A percentile compares a stretch with the other conserved stretches of the same genome.
Conservation (phyloP, 2,888 invertebrate genomes). For the Chalcis sispes region DNA sequence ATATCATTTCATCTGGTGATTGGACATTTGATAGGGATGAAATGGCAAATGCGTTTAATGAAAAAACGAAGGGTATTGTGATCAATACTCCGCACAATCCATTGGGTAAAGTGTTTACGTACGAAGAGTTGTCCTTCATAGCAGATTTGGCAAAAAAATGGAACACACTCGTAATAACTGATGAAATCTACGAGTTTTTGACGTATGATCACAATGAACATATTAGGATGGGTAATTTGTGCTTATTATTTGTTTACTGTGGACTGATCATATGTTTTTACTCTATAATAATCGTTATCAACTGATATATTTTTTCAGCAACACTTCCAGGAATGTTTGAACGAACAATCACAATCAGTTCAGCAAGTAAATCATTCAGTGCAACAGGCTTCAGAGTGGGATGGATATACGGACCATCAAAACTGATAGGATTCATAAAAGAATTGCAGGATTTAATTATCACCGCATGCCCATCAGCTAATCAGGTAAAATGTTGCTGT, state of each 20-base stretch:
- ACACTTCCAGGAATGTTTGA: conserved; percentile 98
- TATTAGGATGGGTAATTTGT: conserved; percentile 88
- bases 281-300: too few relatives aligned
- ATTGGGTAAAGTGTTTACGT: conserved; percentile 90
- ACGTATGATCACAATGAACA: conserved; percentile 89
- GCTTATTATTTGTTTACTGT: conserved; percentile 5
- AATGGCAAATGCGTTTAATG: conserved; percentile 87
- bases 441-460: too few relatives aligned
- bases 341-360: conserved; percentile 95
- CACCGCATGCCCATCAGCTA: too few relatives aligned
- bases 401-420: conserved; percentile 94
- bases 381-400: conserved; percentile 98
- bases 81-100: conserved; percentile 99
- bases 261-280: too few relatives aligned
- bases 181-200: conserved; percentile 99
- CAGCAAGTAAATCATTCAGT: conserved; percentile 98
- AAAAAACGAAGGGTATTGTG: conserved; percentile 94
- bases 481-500: too few relatives aligned
- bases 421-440: conserved; percentile 75
- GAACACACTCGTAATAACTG: conserved; percentile 93
- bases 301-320: conserved; percentile 77
- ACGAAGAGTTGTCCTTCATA: conserved; percentile 84
- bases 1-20: conserved; percentile 84
- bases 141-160: conserved; percentile 93
- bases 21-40: conserved; percentile 92